Evolutionary conservation across 2,113 vertebrate genomes (phyloP), one percentile per base, ranked within the genome.

Genomic region (Blennius ocellaris): DNA sequence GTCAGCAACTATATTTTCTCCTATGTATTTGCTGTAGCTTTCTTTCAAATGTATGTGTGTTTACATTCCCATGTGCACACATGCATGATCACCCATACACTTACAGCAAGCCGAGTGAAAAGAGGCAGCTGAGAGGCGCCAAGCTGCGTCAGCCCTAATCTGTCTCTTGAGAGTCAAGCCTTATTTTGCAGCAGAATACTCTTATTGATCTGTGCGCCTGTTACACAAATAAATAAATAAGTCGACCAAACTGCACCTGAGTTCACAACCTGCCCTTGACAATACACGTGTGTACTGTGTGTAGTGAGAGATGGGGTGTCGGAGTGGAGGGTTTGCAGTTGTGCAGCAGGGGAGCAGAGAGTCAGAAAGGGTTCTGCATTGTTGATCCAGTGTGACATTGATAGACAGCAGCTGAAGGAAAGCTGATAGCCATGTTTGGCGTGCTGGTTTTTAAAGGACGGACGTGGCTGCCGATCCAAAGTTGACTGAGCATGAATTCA

Each of bases 351-450:
- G 91, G 86, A 92, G 82, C 77, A 81, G 82, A 67, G 71, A 92
- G 84, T 83, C 88, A 79, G 70, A 79, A 80, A 87, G 74, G 86
- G 92, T 93, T 94, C 93, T 94, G 93, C 93, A 93, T 93, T 94
- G 94, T 92, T 94, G 94, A 94, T 94, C 92, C 91, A 90, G 87
- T 90, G 82, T 94, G 94, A 93, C 94, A 93, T 92, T 94, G 94
- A 95, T 92, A 89, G 94, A 94, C 94, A 95, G 93, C 85, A 92
- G 89, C 91, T 90, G 92, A 93, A 92, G 89, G 90, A 90, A 94
- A 93, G 89, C 93, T 94, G 93, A 94, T 94, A 93, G 92, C 93
- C 89, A 93, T 91, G 92, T 94, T 94, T 92, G 91, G 92, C 90
- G 37, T 93, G 90, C 91, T 89, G 91, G 77, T 91, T 91, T 93